Conservation (phyloP, 2,888 invertebrate species). For the Rhamnusium bicolor region DNA sequence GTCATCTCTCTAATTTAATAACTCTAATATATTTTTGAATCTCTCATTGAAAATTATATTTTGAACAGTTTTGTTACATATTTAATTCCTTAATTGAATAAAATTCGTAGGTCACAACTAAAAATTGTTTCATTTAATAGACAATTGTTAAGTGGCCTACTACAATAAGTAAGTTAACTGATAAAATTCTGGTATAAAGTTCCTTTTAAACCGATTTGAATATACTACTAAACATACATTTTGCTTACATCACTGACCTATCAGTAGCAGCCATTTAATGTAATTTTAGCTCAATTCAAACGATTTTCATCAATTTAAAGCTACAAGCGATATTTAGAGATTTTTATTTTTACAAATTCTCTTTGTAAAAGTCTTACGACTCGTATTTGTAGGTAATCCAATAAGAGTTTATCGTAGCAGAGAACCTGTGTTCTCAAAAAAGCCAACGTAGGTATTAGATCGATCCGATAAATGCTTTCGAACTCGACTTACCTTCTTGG, state of each 20-base stretch:
- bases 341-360: conserved; percentile 61
- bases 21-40: too few species aligned
- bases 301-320: conserved; percentile 45
- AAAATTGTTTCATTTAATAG: too few species aligned
- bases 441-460: conserved; percentile 55
- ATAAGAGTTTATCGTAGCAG: conserved; percentile 62
- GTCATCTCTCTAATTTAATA: too few species aligned
- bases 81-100: too few species aligned
- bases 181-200: too few species aligned
- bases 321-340: conserved; percentile 55
- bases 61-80: too few species aligned
- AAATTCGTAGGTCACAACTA: too few species aligned
- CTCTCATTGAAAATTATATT: too few species aligned
- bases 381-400: conserved; percentile 63
- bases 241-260: neutral
- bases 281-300: conserved; percentile 26
- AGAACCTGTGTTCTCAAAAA: conserved; percentile 58
- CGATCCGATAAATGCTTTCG: conserved; percentile 57
- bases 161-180: too few species aligned
- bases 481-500: conserved; percentile 38
- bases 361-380: conserved; percentile 60
- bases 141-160: too few species aligned
- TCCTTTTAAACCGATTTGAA: neutral
- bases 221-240: too few species aligned
- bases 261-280: conserved; percentile 9